phyloP scores from a whole-genome alignment of 2,113 vertebrate species.

The Crotalus tigris region DNA sequence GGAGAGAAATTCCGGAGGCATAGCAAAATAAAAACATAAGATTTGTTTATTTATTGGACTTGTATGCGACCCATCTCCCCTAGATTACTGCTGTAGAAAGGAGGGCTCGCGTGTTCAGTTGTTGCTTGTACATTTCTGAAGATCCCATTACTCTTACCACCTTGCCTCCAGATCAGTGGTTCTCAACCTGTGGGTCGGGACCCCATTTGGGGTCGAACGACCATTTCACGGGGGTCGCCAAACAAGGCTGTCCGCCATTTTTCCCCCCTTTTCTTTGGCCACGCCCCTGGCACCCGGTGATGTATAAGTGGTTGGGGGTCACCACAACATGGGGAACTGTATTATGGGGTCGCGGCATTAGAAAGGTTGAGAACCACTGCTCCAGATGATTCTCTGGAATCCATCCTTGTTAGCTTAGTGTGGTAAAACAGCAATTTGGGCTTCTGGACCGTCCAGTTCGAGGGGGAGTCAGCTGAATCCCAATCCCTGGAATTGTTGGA shows the following conservation, averaged over 20 bases:
- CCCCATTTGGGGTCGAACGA: no score
- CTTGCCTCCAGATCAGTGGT: background rate
- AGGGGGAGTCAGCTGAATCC: background rate
- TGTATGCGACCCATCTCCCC: background rate
- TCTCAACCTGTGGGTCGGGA: no score
- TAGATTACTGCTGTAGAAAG: background rate
- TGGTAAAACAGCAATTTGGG: background rate
- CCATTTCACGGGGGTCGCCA: no score
- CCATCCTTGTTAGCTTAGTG: background rate
- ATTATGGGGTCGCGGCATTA: no score
- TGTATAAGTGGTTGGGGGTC: no score
- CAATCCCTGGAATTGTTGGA: no score
- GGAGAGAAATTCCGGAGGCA: background rate
- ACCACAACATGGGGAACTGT: no score
- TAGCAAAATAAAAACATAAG: constrained; percentile 7
- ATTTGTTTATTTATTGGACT: background rate
- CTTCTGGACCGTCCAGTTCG: no score
- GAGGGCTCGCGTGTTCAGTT: background rate
- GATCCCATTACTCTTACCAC: background rate
- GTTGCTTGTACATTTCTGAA: background rate
- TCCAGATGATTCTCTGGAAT: background rate
- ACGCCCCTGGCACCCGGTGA: no score
- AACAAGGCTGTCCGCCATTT: no score
- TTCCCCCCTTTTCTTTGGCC: no score
- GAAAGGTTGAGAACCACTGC: no score